A percentile compares a stretch with the other conserved stretches of the same genome.
Evolutionary conservation across 2,888 invertebrate species (phyloP).

Genomic region (Schizotus pectinicornis): DNA sequence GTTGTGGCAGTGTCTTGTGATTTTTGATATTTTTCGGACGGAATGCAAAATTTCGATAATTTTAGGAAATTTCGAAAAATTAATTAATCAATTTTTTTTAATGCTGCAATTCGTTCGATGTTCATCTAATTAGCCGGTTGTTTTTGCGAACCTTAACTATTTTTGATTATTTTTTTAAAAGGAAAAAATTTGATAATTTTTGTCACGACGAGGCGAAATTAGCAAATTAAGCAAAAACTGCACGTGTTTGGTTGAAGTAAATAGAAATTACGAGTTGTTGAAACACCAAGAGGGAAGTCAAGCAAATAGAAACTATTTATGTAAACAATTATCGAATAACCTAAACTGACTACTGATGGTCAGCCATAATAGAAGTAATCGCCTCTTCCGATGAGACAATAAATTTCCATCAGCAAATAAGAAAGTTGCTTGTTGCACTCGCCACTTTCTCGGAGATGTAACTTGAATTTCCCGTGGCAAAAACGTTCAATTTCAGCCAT

Average conservation of each 20-base stretch:
- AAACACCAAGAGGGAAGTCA: not conserved
- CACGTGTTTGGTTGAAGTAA: not conserved
- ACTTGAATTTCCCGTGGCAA: constrained; percentile 17
- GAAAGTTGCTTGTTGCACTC: constrained; percentile 4
- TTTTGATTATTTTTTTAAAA: too few relatives aligned
- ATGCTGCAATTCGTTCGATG: too few relatives aligned
- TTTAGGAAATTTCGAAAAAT: too few relatives aligned
- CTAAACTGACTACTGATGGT: not conserved
- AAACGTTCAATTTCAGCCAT: constrained; percentile 23
- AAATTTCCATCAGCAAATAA: not conserved
- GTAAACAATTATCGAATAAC: not conserved
- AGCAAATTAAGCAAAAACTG: too few relatives aligned
- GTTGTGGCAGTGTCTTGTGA: constrained; percentile 15
- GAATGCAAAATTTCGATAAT: not conserved
- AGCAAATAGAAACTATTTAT: constrained; percentile 1
- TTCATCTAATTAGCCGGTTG: too few relatives aligned
- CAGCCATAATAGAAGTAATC: not conserved
- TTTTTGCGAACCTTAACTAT: too few relatives aligned
- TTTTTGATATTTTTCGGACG: not conserved
- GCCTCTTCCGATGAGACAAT: not conserved
- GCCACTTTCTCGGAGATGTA: constrained; percentile 3
- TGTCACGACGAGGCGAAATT: too few relatives aligned
- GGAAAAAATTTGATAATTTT: too few relatives aligned
- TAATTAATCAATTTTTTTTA: too few relatives aligned
- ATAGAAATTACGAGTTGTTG: not conserved